phyloP scores from a whole-genome alignment of 2,113 vertebrate species.

The Fregata magnificens region DNA sequence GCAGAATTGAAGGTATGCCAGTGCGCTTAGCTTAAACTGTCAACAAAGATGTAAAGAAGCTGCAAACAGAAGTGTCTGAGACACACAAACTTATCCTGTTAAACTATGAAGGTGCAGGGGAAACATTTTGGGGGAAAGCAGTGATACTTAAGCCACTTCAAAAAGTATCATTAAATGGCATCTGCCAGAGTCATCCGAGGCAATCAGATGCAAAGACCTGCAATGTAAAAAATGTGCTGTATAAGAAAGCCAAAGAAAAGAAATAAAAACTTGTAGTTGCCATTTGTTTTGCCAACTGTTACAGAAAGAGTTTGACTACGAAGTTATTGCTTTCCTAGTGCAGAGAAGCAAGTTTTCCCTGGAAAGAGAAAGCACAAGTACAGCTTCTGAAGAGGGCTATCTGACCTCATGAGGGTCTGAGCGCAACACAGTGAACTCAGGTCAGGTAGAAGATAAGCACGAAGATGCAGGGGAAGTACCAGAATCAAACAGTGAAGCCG shows the following conservation, averaged over 20 bases:
- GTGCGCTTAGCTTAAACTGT: not conserved
- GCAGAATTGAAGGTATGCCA: not conserved
- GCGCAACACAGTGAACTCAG: rapidly evolving
- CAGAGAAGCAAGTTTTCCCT: not conserved
- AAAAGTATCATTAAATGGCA: not conserved
- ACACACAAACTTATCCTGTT: not conserved
- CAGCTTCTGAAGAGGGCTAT: not conserved
- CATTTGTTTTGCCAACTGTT: not conserved
- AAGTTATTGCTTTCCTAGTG: not conserved
- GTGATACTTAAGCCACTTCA: not conserved
- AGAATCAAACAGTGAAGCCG: not conserved
- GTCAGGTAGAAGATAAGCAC: not conserved
- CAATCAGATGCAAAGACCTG: not conserved
- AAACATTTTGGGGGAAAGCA: not conserved
- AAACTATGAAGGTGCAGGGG: not conserved
- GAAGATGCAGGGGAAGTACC: not conserved
- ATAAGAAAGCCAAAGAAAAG: not conserved
- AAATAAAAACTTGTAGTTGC: not conserved
- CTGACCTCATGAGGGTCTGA: not conserved
- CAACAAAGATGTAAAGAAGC: not conserved
- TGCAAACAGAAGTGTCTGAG: not conserved
- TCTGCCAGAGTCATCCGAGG: not conserved
- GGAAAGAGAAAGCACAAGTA: not conserved
- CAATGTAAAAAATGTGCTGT: not conserved
- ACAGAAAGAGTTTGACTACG: not conserved